phyloP scores from a whole-genome alignment of 2,797 vertebrate species.

The Sebastes taczanowskii region DNA sequence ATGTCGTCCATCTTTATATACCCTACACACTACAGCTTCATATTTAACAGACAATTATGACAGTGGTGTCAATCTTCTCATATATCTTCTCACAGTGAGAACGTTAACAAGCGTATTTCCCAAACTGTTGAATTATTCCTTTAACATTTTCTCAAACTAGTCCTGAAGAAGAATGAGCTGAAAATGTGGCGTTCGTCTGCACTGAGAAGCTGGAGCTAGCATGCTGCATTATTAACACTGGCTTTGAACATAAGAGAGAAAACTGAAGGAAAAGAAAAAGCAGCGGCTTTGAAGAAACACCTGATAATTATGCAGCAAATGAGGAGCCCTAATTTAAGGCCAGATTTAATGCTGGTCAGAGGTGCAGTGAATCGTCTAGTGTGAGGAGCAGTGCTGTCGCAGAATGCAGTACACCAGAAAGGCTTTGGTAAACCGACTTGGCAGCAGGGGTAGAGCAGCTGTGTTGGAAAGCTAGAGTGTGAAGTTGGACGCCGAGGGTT shows the following conservation, averaged over 20 bases:
- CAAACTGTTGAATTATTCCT: background rate
- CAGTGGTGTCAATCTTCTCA: background rate
- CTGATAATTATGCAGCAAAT: constrained; percentile 42
- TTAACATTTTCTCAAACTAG: background rate
- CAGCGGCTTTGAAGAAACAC: constrained; percentile 33
- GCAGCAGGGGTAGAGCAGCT: constrained; percentile 69
- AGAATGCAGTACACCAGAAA: constrained; percentile 33
- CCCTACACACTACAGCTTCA: background rate
- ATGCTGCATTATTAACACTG: background rate
- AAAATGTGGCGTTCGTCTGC: background rate
- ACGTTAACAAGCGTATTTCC: background rate
- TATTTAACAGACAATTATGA: background rate
- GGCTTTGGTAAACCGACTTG: constrained; percentile 50
- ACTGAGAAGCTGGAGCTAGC: background rate
- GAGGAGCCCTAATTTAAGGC: constrained; percentile 18
- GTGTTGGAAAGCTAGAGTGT: constrained; percentile 65
- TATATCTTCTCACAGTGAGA: background rate
- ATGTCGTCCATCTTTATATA: too few relatives aligned
- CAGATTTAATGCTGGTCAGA: constrained; percentile 33
- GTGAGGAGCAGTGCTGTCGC: constrained; percentile 8
- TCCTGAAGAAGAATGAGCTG: background rate
- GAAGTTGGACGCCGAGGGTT: constrained; percentile 63
- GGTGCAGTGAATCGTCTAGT: constrained; percentile 21
- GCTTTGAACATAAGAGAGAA: constrained; percentile 5
- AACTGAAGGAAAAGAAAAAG: background rate